Conservation (phyloP, 2,888 invertebrate genomes). For the Sepiola atlantica region DNA sequence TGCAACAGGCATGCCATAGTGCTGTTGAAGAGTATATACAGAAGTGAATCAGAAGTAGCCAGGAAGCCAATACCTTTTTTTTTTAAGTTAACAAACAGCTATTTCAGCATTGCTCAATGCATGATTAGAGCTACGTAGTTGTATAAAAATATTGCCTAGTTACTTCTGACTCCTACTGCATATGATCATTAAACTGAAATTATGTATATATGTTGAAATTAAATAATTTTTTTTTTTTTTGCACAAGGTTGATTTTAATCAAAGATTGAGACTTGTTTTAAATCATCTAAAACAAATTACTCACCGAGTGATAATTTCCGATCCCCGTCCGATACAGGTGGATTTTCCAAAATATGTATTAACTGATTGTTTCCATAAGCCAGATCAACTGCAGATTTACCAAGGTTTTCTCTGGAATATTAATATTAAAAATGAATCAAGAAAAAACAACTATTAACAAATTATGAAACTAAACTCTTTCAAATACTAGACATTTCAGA, state of each 20-base stretch:
- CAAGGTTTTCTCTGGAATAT: conserved; percentile 73
- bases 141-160: no score
- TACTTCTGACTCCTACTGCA: background rate
- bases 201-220: background rate
- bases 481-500: background rate
- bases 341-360: conserved; percentile 62
- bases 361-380: conserved; percentile 73
- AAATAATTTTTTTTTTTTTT: background rate
- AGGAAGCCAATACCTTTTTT: no score
- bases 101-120: no score
- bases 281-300: background rate
- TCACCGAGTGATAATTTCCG: conserved; percentile 9
- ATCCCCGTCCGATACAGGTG: conserved; percentile 50
- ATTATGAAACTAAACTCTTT: background rate
- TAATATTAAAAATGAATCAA: conserved; percentile 50
- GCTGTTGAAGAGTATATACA: no score
- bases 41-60: no score
- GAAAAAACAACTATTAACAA: background rate
- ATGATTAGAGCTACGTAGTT: no score
- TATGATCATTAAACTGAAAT: background rate
- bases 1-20: no score
- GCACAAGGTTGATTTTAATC: background rate
- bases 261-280: background rate
- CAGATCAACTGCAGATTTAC: conserved; percentile 74
- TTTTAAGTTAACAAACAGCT: no score